Percentiles rank a stretch among this genome's conserved stretches.
Evolutionary conservation across 2,113 vertebrate species (phyloP).

Genomic region (Diadophis punctatus): DNA sequence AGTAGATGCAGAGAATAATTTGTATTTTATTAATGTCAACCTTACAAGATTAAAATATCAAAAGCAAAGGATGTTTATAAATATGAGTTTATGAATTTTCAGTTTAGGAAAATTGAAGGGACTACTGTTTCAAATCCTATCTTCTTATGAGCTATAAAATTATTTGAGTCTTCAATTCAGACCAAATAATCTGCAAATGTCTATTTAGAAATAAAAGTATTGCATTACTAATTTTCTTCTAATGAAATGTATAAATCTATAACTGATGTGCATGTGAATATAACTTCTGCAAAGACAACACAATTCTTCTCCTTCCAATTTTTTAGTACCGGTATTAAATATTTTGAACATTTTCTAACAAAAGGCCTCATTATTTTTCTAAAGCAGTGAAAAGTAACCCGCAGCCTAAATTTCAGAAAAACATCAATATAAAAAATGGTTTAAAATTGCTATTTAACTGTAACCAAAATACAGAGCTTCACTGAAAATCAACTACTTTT

Average conservation of each 20-base stretch:
- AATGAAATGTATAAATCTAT: neutral
- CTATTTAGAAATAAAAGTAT: neutral
- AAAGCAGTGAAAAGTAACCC: neutral
- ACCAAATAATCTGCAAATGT: neutral
- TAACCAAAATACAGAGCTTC: neutral
- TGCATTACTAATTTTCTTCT: neutral
- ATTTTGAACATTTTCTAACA: neutral
- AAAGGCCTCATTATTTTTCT: neutral
- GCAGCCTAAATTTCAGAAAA: neutral
- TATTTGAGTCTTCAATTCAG: neutral
- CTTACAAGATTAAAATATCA: neutral
- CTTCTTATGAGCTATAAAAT: neutral
- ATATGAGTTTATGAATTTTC: neutral
- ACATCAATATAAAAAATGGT: neutral
- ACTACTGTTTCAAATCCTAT: neutral
- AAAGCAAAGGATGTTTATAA: neutral
- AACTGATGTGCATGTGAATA: neutral
- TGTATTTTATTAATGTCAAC: neutral
- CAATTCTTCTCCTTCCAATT: neutral
- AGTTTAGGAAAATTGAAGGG: neutral
- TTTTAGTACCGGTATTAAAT: neutral
- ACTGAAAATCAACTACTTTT: neutral
- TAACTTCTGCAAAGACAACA: neutral
- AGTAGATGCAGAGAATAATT: neutral
- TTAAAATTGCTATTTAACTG: neutral